phyloP scores from a whole-genome alignment of 2,888 invertebrate genomes.

The Urechis unicinctus region DNA sequence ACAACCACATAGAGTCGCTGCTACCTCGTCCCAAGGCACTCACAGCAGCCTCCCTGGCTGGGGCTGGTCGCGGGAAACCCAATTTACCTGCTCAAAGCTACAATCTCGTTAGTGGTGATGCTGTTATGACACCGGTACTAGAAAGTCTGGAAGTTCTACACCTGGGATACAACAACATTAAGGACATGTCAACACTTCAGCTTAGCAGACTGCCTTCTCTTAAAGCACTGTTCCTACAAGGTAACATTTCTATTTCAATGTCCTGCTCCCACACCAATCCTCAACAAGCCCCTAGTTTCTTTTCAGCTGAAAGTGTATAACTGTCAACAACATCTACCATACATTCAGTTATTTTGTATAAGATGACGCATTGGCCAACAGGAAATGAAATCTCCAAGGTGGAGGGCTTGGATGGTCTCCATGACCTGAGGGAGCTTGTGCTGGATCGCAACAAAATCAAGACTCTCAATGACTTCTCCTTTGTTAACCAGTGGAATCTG shows the following conservation, averaged over 20 bases:
- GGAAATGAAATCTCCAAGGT: constrained; percentile 49
- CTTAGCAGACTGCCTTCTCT: constrained; percentile 42
- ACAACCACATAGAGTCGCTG: constrained; percentile 49
- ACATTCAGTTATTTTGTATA: neutral
- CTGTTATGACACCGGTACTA: constrained; percentile 29
- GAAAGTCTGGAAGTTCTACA: constrained; percentile 49
- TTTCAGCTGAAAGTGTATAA: no score
- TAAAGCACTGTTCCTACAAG: constrained; percentile 50
- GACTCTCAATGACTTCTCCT: constrained; percentile 36
- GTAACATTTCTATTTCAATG: constrained; percentile 22
- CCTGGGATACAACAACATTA: constrained; percentile 48
- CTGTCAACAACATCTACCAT: no score
- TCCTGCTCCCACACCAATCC: no score
- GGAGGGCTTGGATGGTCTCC: constrained; percentile 46
- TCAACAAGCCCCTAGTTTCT: no score
- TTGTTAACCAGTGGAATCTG: constrained; percentile 46
- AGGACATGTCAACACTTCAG: constrained; percentile 43
- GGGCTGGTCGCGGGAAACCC: neutral
- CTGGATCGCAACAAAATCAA: constrained; percentile 50
- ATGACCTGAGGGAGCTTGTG: constrained; percentile 46
- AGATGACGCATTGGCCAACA: constrained; percentile 7
- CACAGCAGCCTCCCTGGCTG: neutral
- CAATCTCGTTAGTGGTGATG: neutral
- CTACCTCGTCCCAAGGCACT: constrained; percentile 29
- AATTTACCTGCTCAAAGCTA: neutral